These are phyloP conservation scores for Himalopsyche anomala DNA, from an alignment of 2,888 invertebrate species.

Conservation along the genomic window DNA sequence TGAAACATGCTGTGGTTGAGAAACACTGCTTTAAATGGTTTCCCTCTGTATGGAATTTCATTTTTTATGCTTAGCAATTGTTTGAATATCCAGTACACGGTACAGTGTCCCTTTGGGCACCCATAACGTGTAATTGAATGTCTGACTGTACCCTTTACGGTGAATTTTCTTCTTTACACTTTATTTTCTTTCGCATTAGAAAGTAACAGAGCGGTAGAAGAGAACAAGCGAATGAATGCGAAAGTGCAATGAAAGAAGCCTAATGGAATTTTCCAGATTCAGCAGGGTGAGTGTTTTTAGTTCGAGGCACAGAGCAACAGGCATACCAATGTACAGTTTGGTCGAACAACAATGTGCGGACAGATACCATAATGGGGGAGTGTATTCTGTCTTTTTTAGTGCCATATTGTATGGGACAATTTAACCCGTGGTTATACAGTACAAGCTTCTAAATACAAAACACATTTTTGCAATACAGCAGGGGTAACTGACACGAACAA, in stretches of 20 bases:
- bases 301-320: neutral
- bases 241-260: constrained; percentile 1
- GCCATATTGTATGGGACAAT: too few species aligned
- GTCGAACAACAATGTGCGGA: neutral
- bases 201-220: constrained; percentile 1
- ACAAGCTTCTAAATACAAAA: too few species aligned
- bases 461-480: too few species aligned
- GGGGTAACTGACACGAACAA: too few species aligned
- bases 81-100: neutral
- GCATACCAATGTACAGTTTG: neutral
- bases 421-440: too few species aligned
- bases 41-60: too few species aligned
- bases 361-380: too few species aligned
- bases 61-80: too few species aligned
- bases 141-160: neutral
- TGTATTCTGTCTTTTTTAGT: too few species aligned
- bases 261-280: constrained; percentile 31
- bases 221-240: neutral
- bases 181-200: constrained; percentile 12
- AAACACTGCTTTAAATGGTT: too few species aligned
- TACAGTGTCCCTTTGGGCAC: constrained; percentile 12
- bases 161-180: neutral
- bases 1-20: too few species aligned
- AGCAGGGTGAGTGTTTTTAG: neutral
- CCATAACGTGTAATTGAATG: constrained; percentile 4